A percentile compares a stretch with the other conserved stretches of the same genome.
Evolutionary conservation across 2,888 invertebrate species (phyloP).

Genomic region (Encarsia formosa): DNA sequence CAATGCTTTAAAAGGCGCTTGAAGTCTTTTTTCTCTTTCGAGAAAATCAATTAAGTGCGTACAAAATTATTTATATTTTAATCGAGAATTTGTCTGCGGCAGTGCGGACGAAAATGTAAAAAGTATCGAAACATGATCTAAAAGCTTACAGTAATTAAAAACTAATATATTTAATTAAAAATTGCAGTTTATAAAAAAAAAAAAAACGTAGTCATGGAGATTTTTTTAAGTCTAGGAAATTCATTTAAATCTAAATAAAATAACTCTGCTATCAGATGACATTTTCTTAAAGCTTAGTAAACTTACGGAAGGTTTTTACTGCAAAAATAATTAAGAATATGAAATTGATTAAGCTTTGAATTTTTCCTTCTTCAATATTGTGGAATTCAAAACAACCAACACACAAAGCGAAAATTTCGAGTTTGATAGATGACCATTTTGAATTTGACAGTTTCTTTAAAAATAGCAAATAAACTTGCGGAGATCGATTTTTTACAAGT

Average conservation of each 20-base stretch:
- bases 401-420: neutral
- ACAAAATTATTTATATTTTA: neutral
- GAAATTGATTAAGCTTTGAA: neutral
- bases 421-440: too few relatives aligned
- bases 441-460: neutral
- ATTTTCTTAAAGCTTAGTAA: neutral
- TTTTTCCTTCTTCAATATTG: neutral
- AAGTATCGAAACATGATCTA: constrained; percentile 3
- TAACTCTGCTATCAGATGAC: neutral
- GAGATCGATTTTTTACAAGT: constrained; percentile 7
- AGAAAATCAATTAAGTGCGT: too few relatives aligned
- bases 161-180: too few relatives aligned
- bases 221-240: too few relatives aligned
- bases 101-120: constrained; percentile 6
- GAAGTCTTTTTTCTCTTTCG: too few relatives aligned
- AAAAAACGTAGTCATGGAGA: too few relatives aligned
- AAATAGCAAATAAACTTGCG: neutral
- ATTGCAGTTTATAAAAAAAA: too few relatives aligned
- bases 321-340: neutral
- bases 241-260: neutral
- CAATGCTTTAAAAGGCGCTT: too few relatives aligned
- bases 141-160: neutral
- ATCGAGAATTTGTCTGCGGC: constrained; percentile 3
- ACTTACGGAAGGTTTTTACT: constrained; percentile 7
- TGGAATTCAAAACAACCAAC: neutral